phyloP scores from a whole-genome alignment of 2,113 vertebrate species.

The Mixornis gularis region DNA sequence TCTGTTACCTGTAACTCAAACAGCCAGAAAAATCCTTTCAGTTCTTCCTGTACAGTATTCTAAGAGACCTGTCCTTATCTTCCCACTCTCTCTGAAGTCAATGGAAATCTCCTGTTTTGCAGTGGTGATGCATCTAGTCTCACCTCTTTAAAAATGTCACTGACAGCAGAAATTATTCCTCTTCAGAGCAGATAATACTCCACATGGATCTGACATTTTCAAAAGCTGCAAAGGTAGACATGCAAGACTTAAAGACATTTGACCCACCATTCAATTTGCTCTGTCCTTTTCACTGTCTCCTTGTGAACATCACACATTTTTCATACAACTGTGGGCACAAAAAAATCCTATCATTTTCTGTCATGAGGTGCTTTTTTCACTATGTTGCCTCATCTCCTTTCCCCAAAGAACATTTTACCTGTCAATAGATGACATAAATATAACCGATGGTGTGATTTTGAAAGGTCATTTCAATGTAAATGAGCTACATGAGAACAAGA shows the following conservation, averaged over 20 bases:
- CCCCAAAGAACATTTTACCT: not conserved
- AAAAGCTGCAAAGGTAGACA: not conserved
- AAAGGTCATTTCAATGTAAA: conserved; percentile 33
- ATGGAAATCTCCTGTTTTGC: not conserved
- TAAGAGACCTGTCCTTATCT: not conserved
- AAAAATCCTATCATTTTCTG: not conserved
- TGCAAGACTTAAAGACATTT: not conserved
- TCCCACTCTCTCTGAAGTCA: not conserved
- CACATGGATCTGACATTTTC: not conserved
- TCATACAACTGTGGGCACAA: not conserved
- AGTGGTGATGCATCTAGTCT: not conserved
- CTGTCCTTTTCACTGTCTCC: not conserved
- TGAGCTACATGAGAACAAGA: not conserved
- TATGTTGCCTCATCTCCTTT: not conserved
- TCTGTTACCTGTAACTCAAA: not conserved
- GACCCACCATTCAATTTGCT: not conserved
- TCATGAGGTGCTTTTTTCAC: not conserved
- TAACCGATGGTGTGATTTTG: not conserved
- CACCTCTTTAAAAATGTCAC: not conserved
- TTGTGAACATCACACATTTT: not conserved
- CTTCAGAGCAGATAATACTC: not conserved
- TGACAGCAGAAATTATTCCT: not conserved
- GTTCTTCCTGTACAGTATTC: not conserved
- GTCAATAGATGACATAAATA: not conserved
- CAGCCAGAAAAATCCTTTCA: not conserved